Base-by-base conservation (phyloP, 2,888 invertebrate species). In the Lomographa bimaculata region DNA sequence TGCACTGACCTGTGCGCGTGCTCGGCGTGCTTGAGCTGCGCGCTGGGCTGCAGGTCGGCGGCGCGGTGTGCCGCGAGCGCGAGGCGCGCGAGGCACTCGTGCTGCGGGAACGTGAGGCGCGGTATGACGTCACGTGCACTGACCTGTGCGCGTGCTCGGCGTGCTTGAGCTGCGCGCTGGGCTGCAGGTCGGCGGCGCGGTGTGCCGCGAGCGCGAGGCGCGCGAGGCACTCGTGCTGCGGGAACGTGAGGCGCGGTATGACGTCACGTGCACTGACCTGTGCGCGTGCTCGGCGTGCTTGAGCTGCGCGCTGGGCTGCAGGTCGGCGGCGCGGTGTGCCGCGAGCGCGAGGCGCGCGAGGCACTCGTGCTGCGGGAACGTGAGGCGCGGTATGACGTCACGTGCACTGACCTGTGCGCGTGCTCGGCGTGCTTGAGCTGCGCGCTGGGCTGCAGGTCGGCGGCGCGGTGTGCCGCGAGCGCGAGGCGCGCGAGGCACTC, bases 181-280 rank as follows among this genome's bases (percentile, higher is more conserved):
- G 97, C 48, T 92, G 91, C 45, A 97, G 90, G 54, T 98, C 98
- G 79, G 97, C 96, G 40, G 92, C 90, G 43, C 94, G 91, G 46
- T 95, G 86, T 11, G 94, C 92, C 5, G 86, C 71, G 7, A 97
- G 81, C 64, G 94, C 91, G 10, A 98, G 79, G 8, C 91, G 87
- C 64, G 93, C 92, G n/a, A n/a, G n/a, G n/a, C 10, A 17, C 5
- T n/a, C 17, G 5, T 5, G 17, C 17, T 5, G 19, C 7, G 19
- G 7, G 7, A 2, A 2, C 19, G 10, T 10, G 10, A 6, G 20
- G 1, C 10, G 23, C 6, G 10, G n/a, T n/a, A n/a, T n/a, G n/a
- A n/a, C 8, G 8, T 7, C 8, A 17, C 23, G 21, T 6, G n/a
- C n/a, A n/a, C n/a, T n/a, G n/a, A 41, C 50, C 46, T 46, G 43